A percentile compares a stretch with the other conserved stretches of the same genome.
phyloP scores from a whole-genome alignment of 2,888 invertebrate species.

The Drosophila robusta region DNA sequence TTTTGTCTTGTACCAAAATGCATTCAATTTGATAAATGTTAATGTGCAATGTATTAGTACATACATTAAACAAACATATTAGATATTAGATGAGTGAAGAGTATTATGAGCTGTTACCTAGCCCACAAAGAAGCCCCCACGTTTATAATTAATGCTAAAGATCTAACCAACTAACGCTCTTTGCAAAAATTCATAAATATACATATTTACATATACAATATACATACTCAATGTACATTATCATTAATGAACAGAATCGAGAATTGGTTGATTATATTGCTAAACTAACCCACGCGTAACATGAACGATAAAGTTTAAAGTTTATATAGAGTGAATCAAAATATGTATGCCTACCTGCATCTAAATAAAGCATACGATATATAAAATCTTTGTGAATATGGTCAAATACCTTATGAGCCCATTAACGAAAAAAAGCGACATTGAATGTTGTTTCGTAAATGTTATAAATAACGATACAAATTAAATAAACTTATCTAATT shows the following conservation, averaged over 20 bases:
- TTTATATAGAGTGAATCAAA: conserved; percentile 18
- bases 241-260: conserved; percentile 17
- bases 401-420: conserved; percentile 20
- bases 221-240: conserved; percentile 34
- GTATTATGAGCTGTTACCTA: conserved; percentile 60
- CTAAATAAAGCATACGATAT: conserved; percentile 9
- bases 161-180: conserved; percentile 46
- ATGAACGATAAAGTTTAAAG: conserved; percentile 34
- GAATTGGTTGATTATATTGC: conserved; percentile 31
- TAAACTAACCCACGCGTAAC: conserved; percentile 63
- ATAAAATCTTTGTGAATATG: conserved; percentile 26
- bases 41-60: conserved; percentile 50
- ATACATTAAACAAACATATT: conserved; percentile 32
- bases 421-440: conserved; percentile 36
- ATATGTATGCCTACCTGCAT: conserved; percentile 43
- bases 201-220: conserved; percentile 37
- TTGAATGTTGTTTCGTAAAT: conserved; percentile 70
- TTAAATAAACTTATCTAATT: conserved; percentile 28
- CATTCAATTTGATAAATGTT: conserved; percentile 76
- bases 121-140: conserved; percentile 61
- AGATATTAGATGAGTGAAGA: conserved; percentile 27
- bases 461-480: conserved; percentile 43
- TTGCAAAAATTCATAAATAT: conserved; percentile 39
- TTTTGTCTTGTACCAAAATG: conserved; percentile 73
- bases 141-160: conserved; percentile 41